A percentile compares a stretch with the other conserved stretches of the same genome.
phyloP scores from a whole-genome alignment of 1,140 invertebrate genomes.

The Nephila pilipes region DNA sequence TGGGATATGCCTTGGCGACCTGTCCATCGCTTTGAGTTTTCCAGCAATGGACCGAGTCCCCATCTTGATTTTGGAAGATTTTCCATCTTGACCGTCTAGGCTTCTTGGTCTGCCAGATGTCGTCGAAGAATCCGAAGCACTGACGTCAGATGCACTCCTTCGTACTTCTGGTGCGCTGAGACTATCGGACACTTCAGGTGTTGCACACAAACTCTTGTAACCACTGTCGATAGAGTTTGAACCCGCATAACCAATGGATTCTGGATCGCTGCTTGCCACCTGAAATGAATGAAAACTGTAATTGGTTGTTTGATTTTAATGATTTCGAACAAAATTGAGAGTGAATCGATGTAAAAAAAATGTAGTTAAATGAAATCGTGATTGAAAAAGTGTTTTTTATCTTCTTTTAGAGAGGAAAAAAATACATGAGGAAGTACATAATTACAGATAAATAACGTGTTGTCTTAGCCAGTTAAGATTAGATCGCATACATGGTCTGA shows the following conservation, averaged over 20 bases:
- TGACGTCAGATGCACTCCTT: slow-evolving; percentile 51
- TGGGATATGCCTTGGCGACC: slow-evolving; percentile 31
- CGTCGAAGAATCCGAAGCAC: slow-evolving; percentile 63
- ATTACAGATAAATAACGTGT: no score
- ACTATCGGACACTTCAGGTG: slow-evolving; percentile 81
- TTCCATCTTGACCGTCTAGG: slow-evolving; percentile 44
- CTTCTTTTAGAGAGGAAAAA: no score
- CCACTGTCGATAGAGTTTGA: slow-evolving; percentile 82
- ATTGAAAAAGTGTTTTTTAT: no score
- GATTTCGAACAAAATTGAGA: no score
- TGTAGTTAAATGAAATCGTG: no score
- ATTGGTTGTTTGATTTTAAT: no score
- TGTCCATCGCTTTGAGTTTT: slow-evolving; percentile 11
- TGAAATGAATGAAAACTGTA: background rate
- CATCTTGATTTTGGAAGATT: slow-evolving; percentile 80
- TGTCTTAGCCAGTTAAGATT: no score
- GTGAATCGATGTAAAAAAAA: no score
- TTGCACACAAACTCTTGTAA: slow-evolving; percentile 82
- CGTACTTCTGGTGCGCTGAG: slow-evolving; percentile 75
- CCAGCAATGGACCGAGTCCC: slow-evolving; percentile 80
- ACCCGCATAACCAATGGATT: slow-evolving; percentile 81
- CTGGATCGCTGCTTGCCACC: slow-evolving; percentile 76
- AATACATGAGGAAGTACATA: no score
- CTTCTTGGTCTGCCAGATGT: slow-evolving; percentile 75
- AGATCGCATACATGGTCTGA: no score